Conservation (phyloP, 2,888 invertebrate species). For the Harpalus rufipes region DNA sequence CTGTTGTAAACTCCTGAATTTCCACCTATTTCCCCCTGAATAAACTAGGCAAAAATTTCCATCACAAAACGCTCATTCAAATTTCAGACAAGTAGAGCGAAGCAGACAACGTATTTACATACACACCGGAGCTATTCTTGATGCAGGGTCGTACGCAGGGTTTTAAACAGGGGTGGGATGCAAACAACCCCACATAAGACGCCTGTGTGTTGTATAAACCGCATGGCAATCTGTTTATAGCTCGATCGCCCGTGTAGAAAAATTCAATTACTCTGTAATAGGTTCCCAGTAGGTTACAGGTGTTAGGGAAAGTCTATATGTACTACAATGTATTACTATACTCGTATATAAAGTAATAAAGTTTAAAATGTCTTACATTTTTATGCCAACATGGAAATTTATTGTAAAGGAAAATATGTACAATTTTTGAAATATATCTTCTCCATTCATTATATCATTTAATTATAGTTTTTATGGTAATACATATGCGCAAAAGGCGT, state of each 20-base stretch:
- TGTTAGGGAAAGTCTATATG: background rate
- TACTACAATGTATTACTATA: background rate
- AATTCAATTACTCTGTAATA: constrained; percentile 56
- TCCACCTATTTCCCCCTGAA: background rate
- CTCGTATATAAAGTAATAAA: no score
- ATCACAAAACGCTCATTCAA: constrained; percentile 5
- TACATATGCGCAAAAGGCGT: no score
- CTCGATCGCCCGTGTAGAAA: constrained; percentile 38
- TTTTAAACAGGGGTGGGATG: background rate
- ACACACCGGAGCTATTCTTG: background rate
- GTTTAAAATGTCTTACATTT: no score
- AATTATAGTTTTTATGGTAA: no score
- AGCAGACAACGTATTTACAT: constrained; percentile 2
- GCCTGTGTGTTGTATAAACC: background rate
- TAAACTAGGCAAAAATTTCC: background rate
- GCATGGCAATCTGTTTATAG: constrained; percentile 47
- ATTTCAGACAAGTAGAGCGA: background rate
- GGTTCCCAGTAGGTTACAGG: constrained; percentile 16
- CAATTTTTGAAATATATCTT: no score
- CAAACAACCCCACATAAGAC: no score
- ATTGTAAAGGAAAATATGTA: no score
- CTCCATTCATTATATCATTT: no score
- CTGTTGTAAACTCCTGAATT: no score
- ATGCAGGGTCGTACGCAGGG: background rate
- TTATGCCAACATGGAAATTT: no score